These are phyloP conservation scores for Neogale vison DNA, from an alignment of 2,113 vertebrate genomes.

Conservation along the genomic window DNA sequence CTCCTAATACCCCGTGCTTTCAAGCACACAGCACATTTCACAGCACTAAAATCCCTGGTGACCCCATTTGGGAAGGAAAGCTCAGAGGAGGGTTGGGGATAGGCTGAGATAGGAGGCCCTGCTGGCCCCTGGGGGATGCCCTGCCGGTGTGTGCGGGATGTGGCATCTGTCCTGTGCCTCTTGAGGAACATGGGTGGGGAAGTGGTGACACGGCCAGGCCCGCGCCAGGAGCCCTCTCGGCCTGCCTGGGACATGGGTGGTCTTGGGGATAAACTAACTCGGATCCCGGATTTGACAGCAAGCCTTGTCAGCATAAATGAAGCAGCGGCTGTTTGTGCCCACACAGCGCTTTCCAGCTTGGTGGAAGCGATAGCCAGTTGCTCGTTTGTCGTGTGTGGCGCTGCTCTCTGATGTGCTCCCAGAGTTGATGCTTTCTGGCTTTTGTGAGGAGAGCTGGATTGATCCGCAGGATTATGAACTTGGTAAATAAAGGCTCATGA, in stretches of 20 bases:
- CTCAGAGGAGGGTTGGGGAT: neutral
- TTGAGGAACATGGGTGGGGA: neutral
- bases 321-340: neutral
- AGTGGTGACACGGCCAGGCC: too few relatives aligned
- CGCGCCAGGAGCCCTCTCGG: neutral
- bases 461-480: neutral
- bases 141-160: rapidly evolving
- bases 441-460: neutral
- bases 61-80: neutral
- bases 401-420: neutral
- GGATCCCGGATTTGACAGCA: neutral
- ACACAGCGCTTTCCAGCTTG: neutral
- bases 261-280: neutral
- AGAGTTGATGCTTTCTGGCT: neutral
- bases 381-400: neutral
- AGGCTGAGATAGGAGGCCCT: neutral
- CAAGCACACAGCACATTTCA: neutral
- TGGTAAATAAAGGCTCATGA: neutral
- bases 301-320: neutral
- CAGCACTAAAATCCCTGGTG: neutral
- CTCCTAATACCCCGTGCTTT: neutral
- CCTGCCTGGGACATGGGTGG: neutral
- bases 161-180: rapidly evolving
- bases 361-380: neutral
- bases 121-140: neutral